These are phyloP conservation scores for Peromyscus aztecus DNA, from an alignment of 2,797 vertebrate species.

Conservation along the genomic window DNA sequence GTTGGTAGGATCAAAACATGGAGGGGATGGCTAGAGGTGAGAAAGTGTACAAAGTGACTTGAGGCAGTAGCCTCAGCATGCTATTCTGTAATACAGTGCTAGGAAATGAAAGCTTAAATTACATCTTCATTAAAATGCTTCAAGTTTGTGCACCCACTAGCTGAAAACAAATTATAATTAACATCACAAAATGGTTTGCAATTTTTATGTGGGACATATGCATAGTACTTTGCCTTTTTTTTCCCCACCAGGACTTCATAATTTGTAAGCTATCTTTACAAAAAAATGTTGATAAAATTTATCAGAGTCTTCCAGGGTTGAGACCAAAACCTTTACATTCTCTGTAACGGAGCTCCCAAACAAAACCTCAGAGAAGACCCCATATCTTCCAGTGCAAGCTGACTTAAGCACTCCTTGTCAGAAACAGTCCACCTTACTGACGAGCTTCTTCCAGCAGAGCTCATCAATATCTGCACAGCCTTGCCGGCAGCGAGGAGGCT, in stretches of 20 bases:
- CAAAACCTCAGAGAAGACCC: background rate
- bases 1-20: background rate
- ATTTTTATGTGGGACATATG: background rate
- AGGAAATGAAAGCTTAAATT: background rate
- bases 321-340: background rate
- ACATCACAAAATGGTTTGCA: background rate
- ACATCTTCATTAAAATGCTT: slow-evolving; percentile 25
- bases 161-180: slow-evolving; percentile 27
- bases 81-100: background rate
- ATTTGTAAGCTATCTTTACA: background rate
- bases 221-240: background rate
- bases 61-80: background rate
- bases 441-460: slow-evolving; percentile 88
- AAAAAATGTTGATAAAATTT: slow-evolving; percentile 38
- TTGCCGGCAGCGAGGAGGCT: slow-evolving; percentile 93
- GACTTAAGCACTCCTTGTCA: slow-evolving; percentile 63
- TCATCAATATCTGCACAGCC: slow-evolving; percentile 93
- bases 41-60: background rate
- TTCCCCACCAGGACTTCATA: background rate
- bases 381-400: background rate
- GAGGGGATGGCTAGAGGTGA: background rate
- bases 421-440: slow-evolving; percentile 90
- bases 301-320: background rate
- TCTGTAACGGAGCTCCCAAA: background rate
- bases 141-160: background rate